Evolutionary conservation across 2,797 vertebrate genomes (phyloP).

Genomic region (Gymnoscopelus braueri): DNA sequence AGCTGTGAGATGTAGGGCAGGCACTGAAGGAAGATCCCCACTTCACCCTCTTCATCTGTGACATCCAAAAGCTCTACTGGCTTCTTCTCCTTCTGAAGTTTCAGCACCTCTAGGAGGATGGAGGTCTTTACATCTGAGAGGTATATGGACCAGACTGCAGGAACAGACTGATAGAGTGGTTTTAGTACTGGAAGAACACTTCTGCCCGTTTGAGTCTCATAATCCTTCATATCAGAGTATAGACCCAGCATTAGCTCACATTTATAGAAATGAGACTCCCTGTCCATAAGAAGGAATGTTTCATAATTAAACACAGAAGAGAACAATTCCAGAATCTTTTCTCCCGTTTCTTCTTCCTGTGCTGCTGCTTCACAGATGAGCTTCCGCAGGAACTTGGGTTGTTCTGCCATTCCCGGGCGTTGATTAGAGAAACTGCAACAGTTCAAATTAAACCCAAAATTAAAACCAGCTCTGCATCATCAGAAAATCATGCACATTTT

Average conservation of each 20-base stretch:
- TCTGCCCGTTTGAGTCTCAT: conserved; percentile 2
- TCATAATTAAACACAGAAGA: conserved; percentile 23
- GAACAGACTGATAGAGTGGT: conserved; percentile 31
- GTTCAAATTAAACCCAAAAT: not conserved
- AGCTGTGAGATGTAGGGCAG: conserved; percentile 29
- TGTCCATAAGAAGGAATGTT: not conserved
- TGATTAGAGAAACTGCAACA: not conserved
- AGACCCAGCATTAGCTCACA: conserved; percentile 23
- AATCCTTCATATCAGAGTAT: conserved; percentile 12
- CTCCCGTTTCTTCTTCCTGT: conserved; percentile 11
- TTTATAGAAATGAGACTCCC: not conserved
- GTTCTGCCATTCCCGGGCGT: not conserved
- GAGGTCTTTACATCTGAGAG: conserved; percentile 46
- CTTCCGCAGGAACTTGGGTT: conserved; percentile 1
- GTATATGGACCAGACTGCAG: conserved; percentile 29
- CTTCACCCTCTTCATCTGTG: conserved; percentile 41
- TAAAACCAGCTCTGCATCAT: not conserved
- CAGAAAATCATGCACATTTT: no score
- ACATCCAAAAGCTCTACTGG: conserved; percentile 28
- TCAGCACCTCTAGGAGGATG: conserved; percentile 46
- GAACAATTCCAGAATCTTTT: conserved; percentile 33
- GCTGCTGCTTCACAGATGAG: conserved; percentile 34
- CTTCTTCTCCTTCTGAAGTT: conserved; percentile 43
- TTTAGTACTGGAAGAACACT: conserved; percentile 23
- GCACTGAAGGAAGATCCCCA: conserved; percentile 40